These are phyloP conservation scores for Hyalella azteca DNA, from an alignment of 2,888 invertebrate species.

Conservation along the genomic window DNA sequence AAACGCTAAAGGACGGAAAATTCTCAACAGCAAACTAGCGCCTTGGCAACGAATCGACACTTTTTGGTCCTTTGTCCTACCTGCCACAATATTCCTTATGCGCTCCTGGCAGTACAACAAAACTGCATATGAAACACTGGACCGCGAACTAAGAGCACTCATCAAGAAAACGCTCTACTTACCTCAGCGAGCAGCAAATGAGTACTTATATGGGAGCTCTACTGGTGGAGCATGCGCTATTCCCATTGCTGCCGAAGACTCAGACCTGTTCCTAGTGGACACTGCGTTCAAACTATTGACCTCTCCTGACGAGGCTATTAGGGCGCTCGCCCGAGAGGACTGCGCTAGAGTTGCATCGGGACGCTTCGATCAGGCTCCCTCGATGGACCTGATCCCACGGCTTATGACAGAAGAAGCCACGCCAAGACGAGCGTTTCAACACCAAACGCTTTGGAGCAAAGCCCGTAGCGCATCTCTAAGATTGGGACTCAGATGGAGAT, in stretches of 20 bases:
- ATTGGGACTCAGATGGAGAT: background rate
- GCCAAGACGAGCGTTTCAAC: background rate
- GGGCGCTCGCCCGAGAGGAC: background rate
- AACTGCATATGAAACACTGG: conserved; percentile 41
- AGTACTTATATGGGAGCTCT: conserved; percentile 49
- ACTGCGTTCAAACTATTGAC: conserved; percentile 42
- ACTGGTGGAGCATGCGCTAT: background rate
- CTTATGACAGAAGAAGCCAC: background rate
- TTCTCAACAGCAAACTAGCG: background rate
- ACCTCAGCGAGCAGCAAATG: conserved; percentile 39
- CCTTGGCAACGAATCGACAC: background rate
- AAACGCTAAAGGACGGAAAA: background rate
- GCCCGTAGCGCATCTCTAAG: background rate
- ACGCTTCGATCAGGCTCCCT: background rate
- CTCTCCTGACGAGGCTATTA: background rate
- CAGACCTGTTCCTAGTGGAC: conserved; percentile 38
- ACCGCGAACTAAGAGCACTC: conserved; percentile 27
- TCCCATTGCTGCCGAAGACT: too few relatives aligned
- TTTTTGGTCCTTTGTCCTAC: background rate
- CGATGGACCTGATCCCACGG: too few relatives aligned
- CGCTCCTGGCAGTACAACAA: background rate
- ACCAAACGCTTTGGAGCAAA: background rate
- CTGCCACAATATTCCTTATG: background rate
- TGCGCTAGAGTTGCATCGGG: background rate
- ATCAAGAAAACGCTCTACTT: conserved; percentile 12